Base-by-base conservation (phyloP, 2,888 invertebrate genomes). In the Antheraea assamensis region DNA sequence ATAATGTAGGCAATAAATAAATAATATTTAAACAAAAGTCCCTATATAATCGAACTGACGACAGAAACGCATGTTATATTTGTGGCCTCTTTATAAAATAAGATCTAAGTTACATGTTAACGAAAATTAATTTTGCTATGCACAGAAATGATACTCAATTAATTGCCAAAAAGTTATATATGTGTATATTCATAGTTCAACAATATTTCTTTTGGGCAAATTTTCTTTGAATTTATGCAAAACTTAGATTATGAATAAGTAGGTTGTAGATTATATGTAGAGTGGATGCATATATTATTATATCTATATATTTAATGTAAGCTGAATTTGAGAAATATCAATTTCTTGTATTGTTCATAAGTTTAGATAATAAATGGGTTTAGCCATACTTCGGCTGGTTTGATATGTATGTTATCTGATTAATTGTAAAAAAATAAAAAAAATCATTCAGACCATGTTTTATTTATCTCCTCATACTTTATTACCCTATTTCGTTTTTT, bases 141-240 rank as follows among this genome's bases (percentile, higher is more conserved):
- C 94, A 95, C 94, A 94, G 92, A 94, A 94, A 95, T 95, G 95
- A 95, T 95, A 95, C 95, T 95, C 95, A 95, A 92, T 95, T 93
- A 94, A 95, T 95, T 95, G 95, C 95, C 95, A 95, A 95, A 95
- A 95, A 95, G 93, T 94, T 92, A 94, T 93, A 68, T 68, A 93
- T 94, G 89, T 91, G 89, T 91, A 93, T 94, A 94, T 94, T 93
- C 93, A 93, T 94, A 94, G 93, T 92, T 94, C 92, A 93, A 93
- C 93, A 94, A 93, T 94, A 93, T 93, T 94, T 92, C 93, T 94
- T 94, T 94, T 94, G 94, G 94, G 94, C 94, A 94, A 94, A 94
- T 94, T 92, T 94, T 94, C 93, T 94, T 94, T 94, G 92, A 93
- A 93, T 93, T 93, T 94, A 93, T 94, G 94, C 93, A 93, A 92